Base-by-base conservation (phyloP, 2,888 invertebrate species). In the Ganaspis brasiliensis region DNA sequence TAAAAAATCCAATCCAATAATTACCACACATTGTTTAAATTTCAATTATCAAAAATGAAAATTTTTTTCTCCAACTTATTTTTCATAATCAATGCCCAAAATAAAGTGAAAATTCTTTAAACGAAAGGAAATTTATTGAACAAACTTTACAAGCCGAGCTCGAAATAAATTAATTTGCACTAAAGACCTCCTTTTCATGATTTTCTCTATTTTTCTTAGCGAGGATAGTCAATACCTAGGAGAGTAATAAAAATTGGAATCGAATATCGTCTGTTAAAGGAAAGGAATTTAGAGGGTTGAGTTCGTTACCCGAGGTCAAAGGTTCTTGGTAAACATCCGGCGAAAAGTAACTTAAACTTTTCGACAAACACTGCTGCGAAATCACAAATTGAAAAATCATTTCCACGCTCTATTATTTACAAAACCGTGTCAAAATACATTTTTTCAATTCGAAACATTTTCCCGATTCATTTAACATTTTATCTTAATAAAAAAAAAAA, bases 301-400 rank as follows among this genome's bases (percentile, higher is more conserved):
- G 26, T 31, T 31, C 24, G 24, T 56, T 56, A 56, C 24, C 12
- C 26, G 56, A 56, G 2, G 59, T 59, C 16, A 37, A 19, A 61
- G 61, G 37, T 35, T 61, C 61, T n/a, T 19, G 31, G 61, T 37
- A 61, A 61, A 61, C 61, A 61, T 61, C 61, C 61, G 37, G 19
- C 31, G 61, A 61, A 61, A 35, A 19, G 10, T 14, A 19, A 61
- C 16, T 37, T 61, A 19, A 61, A 19, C 4, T 37, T 61, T 61
- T 35, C 61, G 31, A 16, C 9, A 61, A 61, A 61, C 52, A 52
- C 19, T 52, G 9, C n/a, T 40, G n/a, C 9, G 52, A 49, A 16
- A 52, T 19, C 9, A 52, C 19, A 52, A 52, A 19, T 52, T 52
- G 52, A 52, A 52, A 52, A 52, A 52, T 52, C 19, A 19, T 52